phyloP scores from a whole-genome alignment of 1,140 invertebrate genomes.

The Chymomyza costata region DNA sequence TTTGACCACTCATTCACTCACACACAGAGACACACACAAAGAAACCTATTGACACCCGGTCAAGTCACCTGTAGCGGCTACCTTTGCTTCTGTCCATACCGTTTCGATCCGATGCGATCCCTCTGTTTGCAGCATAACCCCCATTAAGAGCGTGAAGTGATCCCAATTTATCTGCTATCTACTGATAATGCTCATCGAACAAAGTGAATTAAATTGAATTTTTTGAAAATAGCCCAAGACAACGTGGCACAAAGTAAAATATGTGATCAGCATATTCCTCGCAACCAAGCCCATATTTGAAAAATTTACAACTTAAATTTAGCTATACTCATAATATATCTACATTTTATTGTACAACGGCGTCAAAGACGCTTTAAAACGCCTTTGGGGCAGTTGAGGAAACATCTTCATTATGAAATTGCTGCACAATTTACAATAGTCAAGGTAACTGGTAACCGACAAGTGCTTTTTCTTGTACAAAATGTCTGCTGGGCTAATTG shows the following conservation, averaged over 20 bases:
- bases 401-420: conserved; percentile 67
- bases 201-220: conserved; percentile 75
- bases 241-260: conserved; percentile 5
- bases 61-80: conserved; percentile 33
- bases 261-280: conserved; percentile 7
- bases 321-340: conserved; percentile 53
- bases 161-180: conserved; percentile 75
- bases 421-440: conserved; percentile 6
- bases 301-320: conserved; percentile 52
- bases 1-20: conserved; percentile 58
- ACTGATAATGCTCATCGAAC: conserved; percentile 75
- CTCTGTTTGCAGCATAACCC: conserved; percentile 3
- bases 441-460: conserved; percentile 23
- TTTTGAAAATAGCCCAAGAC: conserved; percentile 51
- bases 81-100: conserved; percentile 38
- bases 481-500: conserved; percentile 67
- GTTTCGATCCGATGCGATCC: conserved; percentile 3
- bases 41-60: not conserved
- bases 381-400: conserved; percentile 29
- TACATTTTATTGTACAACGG: conserved; percentile 49
- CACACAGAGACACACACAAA: conserved; percentile 10
- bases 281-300: not conserved
- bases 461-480: conserved; percentile 70
- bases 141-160: conserved; percentile 75
- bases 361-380: conserved; percentile 33